Base-by-base conservation (phyloP, 2,888 invertebrate species). In the Clusia tigrina region DNA sequence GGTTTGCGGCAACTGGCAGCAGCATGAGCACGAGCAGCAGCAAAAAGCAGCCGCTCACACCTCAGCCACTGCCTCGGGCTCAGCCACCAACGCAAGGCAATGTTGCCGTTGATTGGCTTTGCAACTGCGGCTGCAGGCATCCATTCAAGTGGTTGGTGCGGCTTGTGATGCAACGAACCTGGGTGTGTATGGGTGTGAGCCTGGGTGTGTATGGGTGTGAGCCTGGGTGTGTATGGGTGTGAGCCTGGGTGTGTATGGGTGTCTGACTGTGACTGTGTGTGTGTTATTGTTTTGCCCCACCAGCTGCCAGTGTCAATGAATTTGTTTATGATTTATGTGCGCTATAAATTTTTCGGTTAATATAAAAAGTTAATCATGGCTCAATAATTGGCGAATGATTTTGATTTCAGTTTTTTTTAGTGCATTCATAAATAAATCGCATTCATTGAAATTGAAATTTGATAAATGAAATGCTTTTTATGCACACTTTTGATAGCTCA, bases 261-360 rank as follows among this genome's bases (percentile, higher is more conserved):
- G 12, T 12, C n/a, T n/a, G n/a, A 32, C 32, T 32, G 6, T 32
- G 32, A 9, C 32, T 32, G 12, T 42, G 9, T n/a, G 15, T 48
- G 18, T 15, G 48, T 20, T 18, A 3, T 5, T 22, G 22, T 48
- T n/a, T 48, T 48, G 5, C 6, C n/a, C 42, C 18, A 15, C 48
- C 2, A 48, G 18, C 48, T 48, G 48, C 48, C 20, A 48, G 22
- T 20, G 48, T 48, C 48, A 48, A 48, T 48, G 48, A 48, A 48
- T 48, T 48, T 48, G 5, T 5, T 20, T 48, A 48, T 20, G 48
- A 48, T 48, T 48, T 48, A 48, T 48, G 48, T 22, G 48, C 48
- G 22, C 22, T 48, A 48, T 48, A 48, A 3, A 48, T 48, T 48
- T 48, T 20, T 9, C 15, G 48, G 5, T 20, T 15, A 18, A 48